Base-by-base conservation (phyloP, 1,140 invertebrate species). In the Cyclargus thomasi region DNA sequence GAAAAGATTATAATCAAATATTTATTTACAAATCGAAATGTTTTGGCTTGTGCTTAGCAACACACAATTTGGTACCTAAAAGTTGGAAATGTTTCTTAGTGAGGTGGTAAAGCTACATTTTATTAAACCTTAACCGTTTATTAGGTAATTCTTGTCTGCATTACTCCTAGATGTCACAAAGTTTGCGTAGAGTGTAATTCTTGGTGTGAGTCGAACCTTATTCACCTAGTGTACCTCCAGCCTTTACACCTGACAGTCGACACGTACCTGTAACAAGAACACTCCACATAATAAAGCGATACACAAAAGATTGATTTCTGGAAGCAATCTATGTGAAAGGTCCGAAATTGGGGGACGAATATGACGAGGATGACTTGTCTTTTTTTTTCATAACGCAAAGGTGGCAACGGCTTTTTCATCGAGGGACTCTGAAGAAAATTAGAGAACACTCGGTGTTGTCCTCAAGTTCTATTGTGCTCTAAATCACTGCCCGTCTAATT, bases 251-350 rank as follows among this genome's bases (percentile, higher is more conserved):
- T 53, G n/a, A 11, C 55, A 59, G 53, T 17, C 35, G 17, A 29
- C 65, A 66, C 65, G 65, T 66, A 66, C 65, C 65, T 66, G 29
- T 18, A 66, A 66, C 65, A 66, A 66, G 36, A 66, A 66, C 65
- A 66, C 65, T 66, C 65, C 65, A 66, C 65, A 36, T 66, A 59
- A 66, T 66, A 66, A 66, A 66, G 53, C 65, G 55, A 66, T 20
- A 59, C 65, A 59, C 55, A 66, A 59, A 66, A 57, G 53, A 59
- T 66, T 66, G 65, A 66, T 66, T 59, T 29, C 53, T 59, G 53
- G 14, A 66, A 55, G 65, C 55, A 66, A 66, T 66, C 65, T 20
- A 23, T 23, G 55, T 66, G 55, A 66, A 66, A 66, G 65, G 65
- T 22, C 47, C 47, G 53, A 55, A 65, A 65, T 65, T 65, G 64